Base-by-base conservation (phyloP, 1,140 invertebrate genomes). In the Leptopilina clavipes region DNA sequence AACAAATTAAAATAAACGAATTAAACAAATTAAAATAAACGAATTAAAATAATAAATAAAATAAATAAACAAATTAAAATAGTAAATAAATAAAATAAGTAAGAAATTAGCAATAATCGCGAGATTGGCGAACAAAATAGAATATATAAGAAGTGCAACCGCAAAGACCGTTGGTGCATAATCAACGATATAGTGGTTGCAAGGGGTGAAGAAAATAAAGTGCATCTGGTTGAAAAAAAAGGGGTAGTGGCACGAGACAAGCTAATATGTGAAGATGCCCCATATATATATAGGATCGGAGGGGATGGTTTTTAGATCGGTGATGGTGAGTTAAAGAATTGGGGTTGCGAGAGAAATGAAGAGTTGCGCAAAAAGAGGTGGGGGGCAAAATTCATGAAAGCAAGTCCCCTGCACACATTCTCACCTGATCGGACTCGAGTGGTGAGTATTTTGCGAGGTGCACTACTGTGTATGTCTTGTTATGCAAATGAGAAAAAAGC, bases 401-500 rank as follows among this genome's bases (percentile, higher is more conserved):
- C 56, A 25, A 65, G 22, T 37, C 14, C 25, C 25, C 11, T 65
- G 59, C 59, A 65, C 59, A 65, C 59, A 65, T 65, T 22, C 59
- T n/a, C 59, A 74, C 73, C 54, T 74, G 52, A 74, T 59, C 54
- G 25, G 25, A 43, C 40, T 44, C 73, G 59, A 74, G 79, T 74
- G 75, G 71, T 54, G 25, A 1, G 37, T 40, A 40, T 40, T 8
- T 40, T 8, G 37, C 77, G 75, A 78, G 76, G 79, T 79, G 80
- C 76, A 82, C 70, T 1, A 31, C 25, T 40, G 9, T 78, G 79
- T 19, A 77, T 79, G 25, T 31, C 25, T 83, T 74, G 77, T 80
- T 79, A 83, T 82, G 83, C 81, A 80, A 83, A 82, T 81, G 77
- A 74, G 72, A 76, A 75, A 31, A 79, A 80, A 80, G 80, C 77